phyloP scores from a whole-genome alignment of 2,797 vertebrate genomes.

The Heliangelus exortis region DNA sequence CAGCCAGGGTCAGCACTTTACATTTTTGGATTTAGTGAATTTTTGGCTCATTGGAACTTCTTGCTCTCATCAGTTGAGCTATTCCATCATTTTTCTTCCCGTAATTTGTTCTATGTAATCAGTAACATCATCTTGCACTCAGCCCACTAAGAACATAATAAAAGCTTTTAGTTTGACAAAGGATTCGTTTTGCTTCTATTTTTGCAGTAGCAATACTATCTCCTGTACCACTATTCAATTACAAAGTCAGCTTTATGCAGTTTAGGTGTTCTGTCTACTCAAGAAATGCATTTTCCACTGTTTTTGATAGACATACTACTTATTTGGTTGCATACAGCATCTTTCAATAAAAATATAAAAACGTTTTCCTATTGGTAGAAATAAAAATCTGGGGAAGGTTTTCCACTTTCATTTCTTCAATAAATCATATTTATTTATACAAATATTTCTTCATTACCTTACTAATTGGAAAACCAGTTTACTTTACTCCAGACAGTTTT shows the following conservation, averaged over 20 bases:
- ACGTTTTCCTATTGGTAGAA: not conserved
- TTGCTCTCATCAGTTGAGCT: slow-evolving; percentile 4
- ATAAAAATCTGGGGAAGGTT: not conserved
- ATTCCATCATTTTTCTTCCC: not conserved
- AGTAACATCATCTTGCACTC: not conserved
- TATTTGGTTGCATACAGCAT: not conserved
- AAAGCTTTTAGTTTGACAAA: not conserved
- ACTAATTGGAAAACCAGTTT: not conserved
- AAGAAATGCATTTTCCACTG: not conserved
- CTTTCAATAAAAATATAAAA: not conserved
- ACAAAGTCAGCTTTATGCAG: not conserved
- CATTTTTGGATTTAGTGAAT: slow-evolving; percentile 36
- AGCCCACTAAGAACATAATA: not conserved
- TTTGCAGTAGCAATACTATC: not conserved
- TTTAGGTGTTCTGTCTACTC: not conserved
- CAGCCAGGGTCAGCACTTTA: not conserved
- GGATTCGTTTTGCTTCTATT: not conserved
- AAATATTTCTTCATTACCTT: not conserved
- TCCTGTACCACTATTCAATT: not conserved
- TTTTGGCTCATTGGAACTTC: slow-evolving; percentile 31
- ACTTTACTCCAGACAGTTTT: not conserved
- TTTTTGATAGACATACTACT: not conserved
- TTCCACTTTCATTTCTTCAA: not conserved
- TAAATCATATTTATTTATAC: not conserved
- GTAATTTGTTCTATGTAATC: not conserved